Evolutionary conservation across 2,888 invertebrate genomes (phyloP), one percentile per base, ranked within the genome.

Genomic region (Ellobium chinense): DNA sequence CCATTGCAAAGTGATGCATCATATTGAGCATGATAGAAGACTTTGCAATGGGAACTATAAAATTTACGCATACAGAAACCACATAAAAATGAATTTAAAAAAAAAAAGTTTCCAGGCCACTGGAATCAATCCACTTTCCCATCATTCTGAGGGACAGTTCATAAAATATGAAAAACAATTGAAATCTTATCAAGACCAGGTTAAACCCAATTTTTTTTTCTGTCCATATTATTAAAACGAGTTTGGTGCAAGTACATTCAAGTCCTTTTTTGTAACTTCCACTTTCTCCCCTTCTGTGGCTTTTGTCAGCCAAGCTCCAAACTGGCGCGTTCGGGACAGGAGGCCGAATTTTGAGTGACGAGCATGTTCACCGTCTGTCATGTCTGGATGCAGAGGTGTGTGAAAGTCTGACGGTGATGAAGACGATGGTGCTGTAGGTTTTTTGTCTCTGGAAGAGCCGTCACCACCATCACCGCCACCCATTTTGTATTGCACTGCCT

Each of bases 221-320:
- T n/a, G n/a, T n/a, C n/a, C n/a, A n/a, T 27, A 4, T 12, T 5
- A 31, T 78, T 34, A 78, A 24, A 78, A 78, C 21, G 78, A 63
- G 29, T 70, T 78, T 29, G 78, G 78, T 0, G 72, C 78, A 36
- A 78, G 34, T 18, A 58, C 54, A 21, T 78, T 78, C 54, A 78
- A 72, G 36, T 77, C 78, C 46, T 74, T 77, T 60, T 78, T 68
- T 3, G 75, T 66, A 34, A 74, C 73, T 31, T 54, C 66, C 39
- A 70, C 39, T 34, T 70, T 77, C 3, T 39, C 68, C 46, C 79
- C 70, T 1, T 77, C 72, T 70, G 72, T 72, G 7, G 63, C 73
- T 58, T 60, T 72, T 2, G 36, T 60, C 63, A 78, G 29, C 78
- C 78, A 78, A 21, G 78, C 31, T 4, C 78, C 78, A 63, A 78